These are phyloP conservation scores for Syngnathus rostellatus DNA, from an alignment of 2,797 vertebrate genomes.

Conservation along the genomic window DNA sequence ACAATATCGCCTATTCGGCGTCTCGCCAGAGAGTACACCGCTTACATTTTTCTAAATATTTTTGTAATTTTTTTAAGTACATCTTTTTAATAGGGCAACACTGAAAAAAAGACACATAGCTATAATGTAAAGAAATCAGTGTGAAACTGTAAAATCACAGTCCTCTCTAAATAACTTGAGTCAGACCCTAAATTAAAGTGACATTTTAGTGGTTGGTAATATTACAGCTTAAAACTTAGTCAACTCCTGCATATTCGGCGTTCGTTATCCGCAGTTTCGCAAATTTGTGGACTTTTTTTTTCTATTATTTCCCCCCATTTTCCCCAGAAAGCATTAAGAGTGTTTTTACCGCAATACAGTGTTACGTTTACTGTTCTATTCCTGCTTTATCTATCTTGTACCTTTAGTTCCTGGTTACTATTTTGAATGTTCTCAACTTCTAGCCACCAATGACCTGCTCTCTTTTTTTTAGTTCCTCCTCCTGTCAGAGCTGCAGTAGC, in stretches of 20 bases:
- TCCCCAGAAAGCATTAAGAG: too few species aligned
- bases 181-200: too few species aligned
- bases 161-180: neutral
- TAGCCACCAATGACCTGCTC: conserved; percentile 14
- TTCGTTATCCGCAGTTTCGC: too few species aligned
- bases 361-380: neutral
- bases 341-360: neutral
- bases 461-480: conserved; percentile 49
- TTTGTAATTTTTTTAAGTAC: neutral
- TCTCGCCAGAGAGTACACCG: neutral
- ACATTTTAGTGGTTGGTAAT: too few species aligned
- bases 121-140: neutral
- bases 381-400: neutral
- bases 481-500: conserved; percentile 48
- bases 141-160: neutral
- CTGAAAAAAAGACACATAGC: neutral
- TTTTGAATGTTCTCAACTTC: neutral
- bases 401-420: neutral
- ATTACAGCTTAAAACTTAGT: too few species aligned
- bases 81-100: neutral
- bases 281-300: too few species aligned
- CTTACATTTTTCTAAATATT: neutral
- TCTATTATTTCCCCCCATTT: too few species aligned
- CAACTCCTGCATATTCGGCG: too few species aligned
- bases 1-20: neutral